Evolutionary conservation across 2,113 vertebrate species (phyloP).

Genomic region (mouse (Mus musculus)): DNA sequence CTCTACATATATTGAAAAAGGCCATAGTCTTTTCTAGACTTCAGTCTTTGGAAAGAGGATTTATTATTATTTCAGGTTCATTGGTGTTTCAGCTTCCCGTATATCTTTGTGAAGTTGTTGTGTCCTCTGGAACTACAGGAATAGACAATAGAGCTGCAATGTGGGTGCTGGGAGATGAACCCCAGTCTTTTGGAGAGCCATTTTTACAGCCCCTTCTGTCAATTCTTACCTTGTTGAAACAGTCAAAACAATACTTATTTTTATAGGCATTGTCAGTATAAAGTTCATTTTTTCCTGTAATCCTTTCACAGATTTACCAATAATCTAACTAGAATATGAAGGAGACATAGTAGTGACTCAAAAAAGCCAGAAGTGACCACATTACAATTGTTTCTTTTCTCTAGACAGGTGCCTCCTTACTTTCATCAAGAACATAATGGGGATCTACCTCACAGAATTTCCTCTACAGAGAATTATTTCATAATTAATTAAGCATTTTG

Average conservation of each 20-base stretch:
- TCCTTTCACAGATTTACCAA: no score
- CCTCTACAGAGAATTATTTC: background rate
- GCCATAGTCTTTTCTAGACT: background rate
- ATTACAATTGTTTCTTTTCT: background rate
- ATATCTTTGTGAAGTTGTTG: no score
- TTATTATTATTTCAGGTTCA: no score
- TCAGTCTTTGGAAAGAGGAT: background rate
- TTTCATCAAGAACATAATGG: background rate
- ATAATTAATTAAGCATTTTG: background rate
- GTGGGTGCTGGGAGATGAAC: no score
- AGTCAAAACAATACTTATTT: background rate
- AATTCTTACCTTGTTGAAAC: background rate
- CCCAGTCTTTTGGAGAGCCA: no score
- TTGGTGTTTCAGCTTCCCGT: no score
- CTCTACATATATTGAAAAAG: background rate
- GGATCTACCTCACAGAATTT: background rate
- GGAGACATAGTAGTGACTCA: no score
- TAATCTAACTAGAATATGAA: no score
- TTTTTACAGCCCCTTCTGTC: background rate
- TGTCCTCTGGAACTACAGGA: no score
- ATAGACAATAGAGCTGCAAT: no score
- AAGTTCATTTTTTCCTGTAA: background rate
- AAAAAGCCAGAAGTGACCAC: no score
- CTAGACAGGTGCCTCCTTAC: background rate
- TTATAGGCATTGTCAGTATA: background rate